Conservation (phyloP, 2,888 invertebrate genomes). For the Drosophila imparisetae region DNA sequence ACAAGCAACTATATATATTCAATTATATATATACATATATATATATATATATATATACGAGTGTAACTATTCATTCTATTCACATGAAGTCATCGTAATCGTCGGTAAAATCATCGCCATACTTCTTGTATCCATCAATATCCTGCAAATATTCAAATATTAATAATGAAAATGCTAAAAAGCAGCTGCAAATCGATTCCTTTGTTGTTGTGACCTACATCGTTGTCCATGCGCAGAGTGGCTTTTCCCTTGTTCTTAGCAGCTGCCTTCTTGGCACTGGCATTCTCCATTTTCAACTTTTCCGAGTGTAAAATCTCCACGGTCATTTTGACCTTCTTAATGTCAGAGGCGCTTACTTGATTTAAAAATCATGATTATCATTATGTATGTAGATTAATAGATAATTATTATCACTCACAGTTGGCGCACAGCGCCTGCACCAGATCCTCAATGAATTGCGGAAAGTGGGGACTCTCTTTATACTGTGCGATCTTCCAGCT, state of each 20-base stretch:
- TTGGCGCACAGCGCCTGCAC: slow-evolving; percentile 90
- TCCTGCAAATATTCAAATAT: slow-evolving; percentile 57
- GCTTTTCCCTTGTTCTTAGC: slow-evolving; percentile 92
- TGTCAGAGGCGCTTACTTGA: slow-evolving; percentile 90
- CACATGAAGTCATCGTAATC: slow-evolving; percentile 94
- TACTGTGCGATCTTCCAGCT: slow-evolving; percentile 89
- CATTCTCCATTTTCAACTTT: slow-evolving; percentile 94
- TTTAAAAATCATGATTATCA: slow-evolving; percentile 20
- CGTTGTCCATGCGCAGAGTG: slow-evolving; percentile 90
- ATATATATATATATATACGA: slow-evolving; percentile 63
- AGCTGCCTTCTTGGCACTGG: slow-evolving; percentile 90
- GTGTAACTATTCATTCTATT: slow-evolving; percentile 71
- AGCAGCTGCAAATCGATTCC: not conserved
- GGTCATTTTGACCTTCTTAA: slow-evolving; percentile 93
- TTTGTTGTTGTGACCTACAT: slow-evolving; percentile 84
- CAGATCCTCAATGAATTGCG: slow-evolving; percentile 91
- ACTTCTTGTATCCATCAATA: slow-evolving; percentile 82
- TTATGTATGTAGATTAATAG: slow-evolving; percentile 13
- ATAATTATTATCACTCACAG: slow-evolving; percentile 87
- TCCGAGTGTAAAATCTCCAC: slow-evolving; percentile 94
- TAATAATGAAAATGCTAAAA: not conserved
- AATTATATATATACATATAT: slow-evolving; percentile 41
- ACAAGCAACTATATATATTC: slow-evolving; percentile 74
- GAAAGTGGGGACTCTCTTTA: slow-evolving; percentile 89
- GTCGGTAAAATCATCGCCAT: slow-evolving; percentile 89